Conservation (phyloP, 1,140 invertebrate genomes). For the Ceratina calcarata region DNA sequence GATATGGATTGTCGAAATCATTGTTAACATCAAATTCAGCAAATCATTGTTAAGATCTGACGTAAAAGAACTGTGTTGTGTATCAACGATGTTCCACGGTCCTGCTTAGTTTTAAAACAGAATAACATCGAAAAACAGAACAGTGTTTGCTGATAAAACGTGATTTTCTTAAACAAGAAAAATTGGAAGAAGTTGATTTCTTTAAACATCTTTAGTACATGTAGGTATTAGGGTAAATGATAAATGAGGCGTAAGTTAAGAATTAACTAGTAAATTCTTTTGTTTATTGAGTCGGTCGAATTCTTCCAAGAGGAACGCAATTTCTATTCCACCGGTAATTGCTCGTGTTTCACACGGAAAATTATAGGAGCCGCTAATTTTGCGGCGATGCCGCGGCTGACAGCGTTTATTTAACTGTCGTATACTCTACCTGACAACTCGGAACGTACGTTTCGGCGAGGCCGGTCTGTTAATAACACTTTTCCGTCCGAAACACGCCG, state of each 20-base stretch:
- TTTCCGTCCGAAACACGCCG: slow-evolving; percentile 30
- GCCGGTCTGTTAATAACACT: slow-evolving; percentile 25
- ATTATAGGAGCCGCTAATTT: slow-evolving; percentile 32
- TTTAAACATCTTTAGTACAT: too few relatives aligned
- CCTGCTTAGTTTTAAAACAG: too few relatives aligned
- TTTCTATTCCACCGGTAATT: slow-evolving; percentile 3
- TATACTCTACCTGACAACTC: slow-evolving; percentile 28
- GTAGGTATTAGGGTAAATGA: too few relatives aligned
- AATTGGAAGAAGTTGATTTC: too few relatives aligned
- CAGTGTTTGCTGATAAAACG: too few relatives aligned
- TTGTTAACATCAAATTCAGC: too few relatives aligned
- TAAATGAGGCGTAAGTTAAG: too few relatives aligned
- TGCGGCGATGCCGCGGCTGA: neutral
- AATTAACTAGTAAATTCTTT: neutral
- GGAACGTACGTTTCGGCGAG: neutral
- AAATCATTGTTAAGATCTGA: too few relatives aligned
- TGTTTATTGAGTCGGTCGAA: neutral
- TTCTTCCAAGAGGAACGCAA: neutral
- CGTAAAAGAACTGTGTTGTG: too few relatives aligned
- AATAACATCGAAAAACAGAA: too few relatives aligned
- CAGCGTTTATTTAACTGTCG: slow-evolving; percentile 27
- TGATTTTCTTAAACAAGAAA: too few relatives aligned
- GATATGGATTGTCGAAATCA: neutral
- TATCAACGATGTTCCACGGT: too few relatives aligned
- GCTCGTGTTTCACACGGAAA: slow-evolving; percentile 7